Percentiles rank a stretch among this genome's conserved stretches.
Evolutionary conservation across 1,140 invertebrate genomes (phyloP).

Genomic region (Drosophila rufa): DNA sequence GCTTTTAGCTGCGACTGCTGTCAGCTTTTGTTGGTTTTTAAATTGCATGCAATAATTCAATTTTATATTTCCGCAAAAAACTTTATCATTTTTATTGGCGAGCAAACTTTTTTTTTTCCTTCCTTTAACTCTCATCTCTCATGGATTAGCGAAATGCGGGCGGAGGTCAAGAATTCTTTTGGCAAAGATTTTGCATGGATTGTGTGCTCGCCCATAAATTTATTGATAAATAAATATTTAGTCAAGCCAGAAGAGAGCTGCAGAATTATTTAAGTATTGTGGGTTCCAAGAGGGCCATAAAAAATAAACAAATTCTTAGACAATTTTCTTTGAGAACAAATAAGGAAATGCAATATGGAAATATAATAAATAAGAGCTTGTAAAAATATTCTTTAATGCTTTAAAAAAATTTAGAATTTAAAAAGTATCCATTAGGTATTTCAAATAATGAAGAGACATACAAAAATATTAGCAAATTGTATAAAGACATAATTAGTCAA

Average conservation of each 20-base stretch:
- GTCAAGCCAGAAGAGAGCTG: slow-evolving; percentile 8
- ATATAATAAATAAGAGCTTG: not conserved
- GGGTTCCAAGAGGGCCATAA: not conserved
- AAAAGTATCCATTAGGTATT: too few species aligned
- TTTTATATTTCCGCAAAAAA: slow-evolving; percentile 82
- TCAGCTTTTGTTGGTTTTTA: slow-evolving; percentile 83
- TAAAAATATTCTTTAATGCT: not conserved
- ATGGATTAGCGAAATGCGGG: slow-evolving; percentile 29
- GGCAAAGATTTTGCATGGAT: slow-evolving; percentile 47
- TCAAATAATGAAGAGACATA: too few species aligned
- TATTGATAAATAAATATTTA: slow-evolving; percentile 37
- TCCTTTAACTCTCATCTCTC: not conserved
- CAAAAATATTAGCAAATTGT: not conserved
- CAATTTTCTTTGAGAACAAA: not conserved
- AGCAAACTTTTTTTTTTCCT: slow-evolving; percentile 30
- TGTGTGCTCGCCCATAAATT: slow-evolving; percentile 16
- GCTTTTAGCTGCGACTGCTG: slow-evolving; percentile 75
- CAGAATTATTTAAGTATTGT: slow-evolving; percentile 9
- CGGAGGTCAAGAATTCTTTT: slow-evolving; percentile 38
- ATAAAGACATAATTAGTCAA: too few species aligned
- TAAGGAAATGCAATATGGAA: not conserved
- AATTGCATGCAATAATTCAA: slow-evolving; percentile 84
- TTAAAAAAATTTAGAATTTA: too few species aligned
- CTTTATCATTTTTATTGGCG: slow-evolving; percentile 83
- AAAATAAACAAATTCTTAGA: not conserved